Evolutionary conservation across 2,113 vertebrate species (phyloP).

Genomic region (Ceyx margarethae): DNA sequence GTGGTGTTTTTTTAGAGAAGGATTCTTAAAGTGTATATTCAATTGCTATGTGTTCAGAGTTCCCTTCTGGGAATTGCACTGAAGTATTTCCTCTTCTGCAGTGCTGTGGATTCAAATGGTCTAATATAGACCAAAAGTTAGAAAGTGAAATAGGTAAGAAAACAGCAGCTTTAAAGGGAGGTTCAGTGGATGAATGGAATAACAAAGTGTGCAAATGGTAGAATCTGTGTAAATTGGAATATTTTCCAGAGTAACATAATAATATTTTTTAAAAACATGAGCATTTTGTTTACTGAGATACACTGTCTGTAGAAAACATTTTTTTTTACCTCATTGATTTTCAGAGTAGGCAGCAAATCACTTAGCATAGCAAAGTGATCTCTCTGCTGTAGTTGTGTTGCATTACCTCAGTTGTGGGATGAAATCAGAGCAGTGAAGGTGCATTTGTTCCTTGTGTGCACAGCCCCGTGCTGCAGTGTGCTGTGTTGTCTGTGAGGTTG

Average conservation of each 20-base stretch:
- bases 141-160: background rate
- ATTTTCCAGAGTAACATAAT: background rate
- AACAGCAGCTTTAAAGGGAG: background rate
- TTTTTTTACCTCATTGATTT: slow-evolving; percentile 33
- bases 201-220: background rate
- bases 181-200: background rate
- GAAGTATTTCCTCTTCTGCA: background rate
- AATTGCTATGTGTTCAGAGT: background rate
- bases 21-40: background rate
- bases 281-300: background rate
- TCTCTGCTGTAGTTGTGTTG: slow-evolving; percentile 24
- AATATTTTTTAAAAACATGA: background rate
- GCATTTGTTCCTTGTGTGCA: slow-evolving; percentile 2
- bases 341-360: slow-evolving; percentile 37
- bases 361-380: slow-evolving; percentile 36
- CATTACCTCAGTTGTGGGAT: background rate
- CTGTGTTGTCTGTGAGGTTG: background rate
- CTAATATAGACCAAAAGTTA: background rate
- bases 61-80: background rate
- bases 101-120: background rate
- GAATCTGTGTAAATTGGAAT: background rate
- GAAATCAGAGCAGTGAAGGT: slow-evolving; percentile 21
- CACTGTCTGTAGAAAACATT: background rate
- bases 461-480: background rate
- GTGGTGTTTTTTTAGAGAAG: background rate